Evolutionary conservation across 1,140 invertebrate species (phyloP).

Genomic region (Paramacrobiotus metropolitanus): DNA sequence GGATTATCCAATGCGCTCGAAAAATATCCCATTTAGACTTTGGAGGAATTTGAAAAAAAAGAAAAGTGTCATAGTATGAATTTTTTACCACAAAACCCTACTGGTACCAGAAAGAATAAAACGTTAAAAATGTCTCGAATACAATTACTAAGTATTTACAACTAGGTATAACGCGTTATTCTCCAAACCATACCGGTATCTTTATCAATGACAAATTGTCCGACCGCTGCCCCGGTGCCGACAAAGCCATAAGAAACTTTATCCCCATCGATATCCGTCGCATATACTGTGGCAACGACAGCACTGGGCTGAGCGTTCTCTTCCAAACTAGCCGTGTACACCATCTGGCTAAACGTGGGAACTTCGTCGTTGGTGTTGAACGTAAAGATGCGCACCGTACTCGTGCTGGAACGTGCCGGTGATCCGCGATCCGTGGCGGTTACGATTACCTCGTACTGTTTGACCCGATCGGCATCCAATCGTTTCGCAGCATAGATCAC

Average conservation of each 20-base stretch:
- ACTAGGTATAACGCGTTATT: too few relatives aligned
- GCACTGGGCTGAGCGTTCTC: conserved; percentile 83
- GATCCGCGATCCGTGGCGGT: conserved; percentile 67
- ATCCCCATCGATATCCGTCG: conserved; percentile 81
- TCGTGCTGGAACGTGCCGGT: conserved; percentile 64
- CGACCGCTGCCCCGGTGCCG: conserved; percentile 58
- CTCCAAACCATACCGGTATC: conserved; percentile 48
- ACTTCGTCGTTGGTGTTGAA: conserved; percentile 91
- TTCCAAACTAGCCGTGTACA: conserved; percentile 82
- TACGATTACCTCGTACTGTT: conserved; percentile 77
- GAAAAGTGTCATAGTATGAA: too few relatives aligned
- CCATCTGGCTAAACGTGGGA: conserved; percentile 82
- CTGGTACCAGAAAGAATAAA: too few relatives aligned
- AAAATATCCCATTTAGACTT: too few relatives aligned
- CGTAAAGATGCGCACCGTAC: conserved; percentile 73
- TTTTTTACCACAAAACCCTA: too few relatives aligned
- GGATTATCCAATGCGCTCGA: too few relatives aligned
- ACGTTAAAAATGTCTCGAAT: too few relatives aligned
- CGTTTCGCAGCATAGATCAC: conserved; percentile 77
- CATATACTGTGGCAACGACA: conserved; percentile 72
- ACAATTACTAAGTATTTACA: too few relatives aligned
- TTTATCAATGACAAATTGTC: conserved; percentile 81
- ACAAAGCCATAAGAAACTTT: conserved; percentile 81
- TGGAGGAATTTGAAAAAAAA: too few relatives aligned
- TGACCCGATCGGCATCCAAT: conserved; percentile 78